These are phyloP conservation scores for Cyrtodaria siliqua DNA, from an alignment of 2,888 invertebrate species.

Conservation along the genomic window DNA sequence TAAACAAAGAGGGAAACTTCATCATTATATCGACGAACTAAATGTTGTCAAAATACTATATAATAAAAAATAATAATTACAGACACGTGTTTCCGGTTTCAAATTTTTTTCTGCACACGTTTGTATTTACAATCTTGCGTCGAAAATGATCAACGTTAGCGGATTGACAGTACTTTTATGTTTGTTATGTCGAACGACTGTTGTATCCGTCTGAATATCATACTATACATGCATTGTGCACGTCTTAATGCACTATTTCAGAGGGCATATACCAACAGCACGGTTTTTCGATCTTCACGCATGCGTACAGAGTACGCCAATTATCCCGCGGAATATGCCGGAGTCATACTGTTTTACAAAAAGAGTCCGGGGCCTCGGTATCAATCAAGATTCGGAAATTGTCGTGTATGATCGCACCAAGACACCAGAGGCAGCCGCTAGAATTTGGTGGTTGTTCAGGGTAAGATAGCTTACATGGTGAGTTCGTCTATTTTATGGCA, in stretches of 20 bases:
- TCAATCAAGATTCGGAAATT: conserved; percentile 7
- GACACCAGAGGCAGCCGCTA: conserved; percentile 9
- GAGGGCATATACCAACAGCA: conserved; percentile 17
- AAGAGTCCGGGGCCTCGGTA: conserved; percentile 12
- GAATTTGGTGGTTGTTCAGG: conserved; percentile 31
- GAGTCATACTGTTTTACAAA: conserved; percentile 28
- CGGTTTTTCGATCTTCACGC: conserved; percentile 23
- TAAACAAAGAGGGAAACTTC: too few relatives aligned
- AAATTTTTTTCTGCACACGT: too few relatives aligned
- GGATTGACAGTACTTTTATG: too few relatives aligned
- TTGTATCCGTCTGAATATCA: too few relatives aligned
- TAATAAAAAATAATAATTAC: too few relatives aligned
- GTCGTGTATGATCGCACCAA: conserved; percentile 15
- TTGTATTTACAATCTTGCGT: too few relatives aligned
- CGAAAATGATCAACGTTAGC: too few relatives aligned
- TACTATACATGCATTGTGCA: not conserved
- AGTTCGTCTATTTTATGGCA: too few relatives aligned
- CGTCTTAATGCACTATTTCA: not conserved
- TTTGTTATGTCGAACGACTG: too few relatives aligned
- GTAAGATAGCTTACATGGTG: conserved; percentile 4
- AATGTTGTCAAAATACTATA: too few relatives aligned
- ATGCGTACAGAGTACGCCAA: conserved; percentile 18
- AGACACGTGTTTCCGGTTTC: too few relatives aligned
- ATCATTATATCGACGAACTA: too few relatives aligned
- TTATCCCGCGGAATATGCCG: conserved; percentile 14